Base-by-base conservation (phyloP, 30 jellyfish, hydroid and myxozoan species). In the Clytia hemisphaerica region DNA sequence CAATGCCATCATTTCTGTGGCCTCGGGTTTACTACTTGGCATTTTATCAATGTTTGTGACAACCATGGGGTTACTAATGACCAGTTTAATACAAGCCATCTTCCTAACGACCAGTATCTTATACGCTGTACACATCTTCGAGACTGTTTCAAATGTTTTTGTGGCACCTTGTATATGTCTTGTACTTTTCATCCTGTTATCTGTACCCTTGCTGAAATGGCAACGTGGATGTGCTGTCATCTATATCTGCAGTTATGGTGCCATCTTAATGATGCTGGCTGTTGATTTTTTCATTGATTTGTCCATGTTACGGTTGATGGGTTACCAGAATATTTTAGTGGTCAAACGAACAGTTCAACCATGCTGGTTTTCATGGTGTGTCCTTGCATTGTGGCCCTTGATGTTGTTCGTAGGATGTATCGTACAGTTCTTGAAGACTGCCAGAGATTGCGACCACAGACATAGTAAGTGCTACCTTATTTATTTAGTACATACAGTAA, bases 281-380 rank as follows among this genome's bases (percentile, higher is more conserved):
- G 77, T 79, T 14, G 96, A 86, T 61, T 86, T 64, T 46, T 86
- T 58, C 70, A 48, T 86, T 59, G 93, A 86, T 73, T 15, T 75
- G 80, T 72, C 81, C 77, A 65, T 75, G 31, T 27, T 86, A 19
- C 71, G 93, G 9, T 62, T 27, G 27, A 49, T 67, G 46, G 93
- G 92, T 4, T 78, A 77, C 42, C 57, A 66, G 45, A 64, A 62
- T 57, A 29, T 69, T 49, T 25, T 77, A 7, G 31, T 71, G 35
- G 71, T 29, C 18, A 38, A 36, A 32, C 16, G 62, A 1, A 72
- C 53, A 18, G 76, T 84, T 3, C 30, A 58, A 73, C 93, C 93
- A 0, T 86, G 96, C 62, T 86, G 96, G 96, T 78, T 75, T 57
- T 86, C 96, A 19, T 86, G 93, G 92, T 48, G 81, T 1, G 66